Conservation (phyloP, 2,888 invertebrate genomes). For the Spodoptera exigua region DNA sequence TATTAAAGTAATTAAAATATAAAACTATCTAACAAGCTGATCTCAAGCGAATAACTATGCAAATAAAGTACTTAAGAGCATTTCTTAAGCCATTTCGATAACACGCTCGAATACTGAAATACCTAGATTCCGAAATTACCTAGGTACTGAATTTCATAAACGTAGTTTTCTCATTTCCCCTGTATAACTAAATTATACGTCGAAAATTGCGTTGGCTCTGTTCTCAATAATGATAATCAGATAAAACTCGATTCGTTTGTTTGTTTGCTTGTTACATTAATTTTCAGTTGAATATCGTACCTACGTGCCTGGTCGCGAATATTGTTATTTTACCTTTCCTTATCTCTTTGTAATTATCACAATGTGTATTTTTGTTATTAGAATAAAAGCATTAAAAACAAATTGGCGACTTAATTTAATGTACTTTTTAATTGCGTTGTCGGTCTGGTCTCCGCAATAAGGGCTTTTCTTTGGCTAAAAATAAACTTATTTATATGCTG, state of each 20-base stretch:
- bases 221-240: conserved; percentile 63
- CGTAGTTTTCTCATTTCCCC: conserved; percentile 55
- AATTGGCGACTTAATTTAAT: conserved; percentile 18
- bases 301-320: conserved; percentile 15
- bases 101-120: conserved; percentile 23
- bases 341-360: conserved; percentile 25
- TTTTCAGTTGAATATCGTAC: conserved; percentile 34
- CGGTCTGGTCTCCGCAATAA: too few species aligned
- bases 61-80: conserved; percentile 8
- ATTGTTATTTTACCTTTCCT: conserved; percentile 16
- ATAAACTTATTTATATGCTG: too few species aligned
- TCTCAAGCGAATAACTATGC: conserved; percentile 5
- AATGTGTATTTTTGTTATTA: conserved; percentile 30
- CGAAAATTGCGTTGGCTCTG: conserved; percentile 55
- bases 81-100: conserved; percentile 15
- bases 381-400: conserved; percentile 1
- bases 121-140: conserved; percentile 33
- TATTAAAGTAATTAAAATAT: too few species aligned
- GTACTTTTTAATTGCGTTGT: too few species aligned
- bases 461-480: too few species aligned
- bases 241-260: conserved; percentile 65
- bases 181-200: conserved; percentile 61
- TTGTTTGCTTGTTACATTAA: conserved; percentile 57
- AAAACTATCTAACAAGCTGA: too few species aligned
- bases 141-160: conserved; percentile 41